A percentile compares a stretch with the other conserved stretches of the same genome.
These are phyloP conservation scores for Acleris emargana DNA, from an alignment of 2,888 invertebrate species.

Conservation along the genomic window DNA sequence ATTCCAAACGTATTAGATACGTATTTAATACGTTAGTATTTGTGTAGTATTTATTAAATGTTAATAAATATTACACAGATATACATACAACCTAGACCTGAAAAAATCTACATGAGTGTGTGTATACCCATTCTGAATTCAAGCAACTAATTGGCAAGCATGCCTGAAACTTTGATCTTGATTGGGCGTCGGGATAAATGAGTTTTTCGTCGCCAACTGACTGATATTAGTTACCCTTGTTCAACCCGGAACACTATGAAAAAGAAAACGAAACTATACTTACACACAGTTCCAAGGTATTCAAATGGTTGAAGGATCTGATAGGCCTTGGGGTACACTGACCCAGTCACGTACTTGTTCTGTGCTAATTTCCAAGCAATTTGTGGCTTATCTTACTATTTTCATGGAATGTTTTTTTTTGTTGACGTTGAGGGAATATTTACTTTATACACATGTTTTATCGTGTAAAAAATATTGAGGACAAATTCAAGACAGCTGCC, in stretches of 20 bases:
- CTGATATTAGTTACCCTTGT: background rate
- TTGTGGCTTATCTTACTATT: background rate
- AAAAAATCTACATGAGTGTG: background rate
- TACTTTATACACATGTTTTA: no score
- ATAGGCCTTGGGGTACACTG: conserved; percentile 3
- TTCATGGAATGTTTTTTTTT: background rate
- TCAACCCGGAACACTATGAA: background rate
- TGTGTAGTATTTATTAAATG: no score
- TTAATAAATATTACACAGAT: no score
- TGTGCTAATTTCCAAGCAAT: background rate
- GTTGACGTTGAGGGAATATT: background rate
- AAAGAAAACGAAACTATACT: conserved; percentile 9
- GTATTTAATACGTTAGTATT: no score
- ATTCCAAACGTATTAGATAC: no score
- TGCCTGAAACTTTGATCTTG: conserved; percentile 4
- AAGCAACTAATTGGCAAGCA: background rate
- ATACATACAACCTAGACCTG: background rate
- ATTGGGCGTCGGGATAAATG: conserved; percentile 1
- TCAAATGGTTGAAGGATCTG: background rate
- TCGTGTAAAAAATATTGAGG: no score
- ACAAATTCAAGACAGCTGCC: no score
- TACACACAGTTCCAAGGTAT: conserved; percentile 1
- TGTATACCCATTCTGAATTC: background rate
- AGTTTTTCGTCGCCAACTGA: background rate
- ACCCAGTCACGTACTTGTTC: conserved; percentile 6